Base-by-base conservation (phyloP, 2,113 vertebrate genomes). In the Macquaria australasica region DNA sequence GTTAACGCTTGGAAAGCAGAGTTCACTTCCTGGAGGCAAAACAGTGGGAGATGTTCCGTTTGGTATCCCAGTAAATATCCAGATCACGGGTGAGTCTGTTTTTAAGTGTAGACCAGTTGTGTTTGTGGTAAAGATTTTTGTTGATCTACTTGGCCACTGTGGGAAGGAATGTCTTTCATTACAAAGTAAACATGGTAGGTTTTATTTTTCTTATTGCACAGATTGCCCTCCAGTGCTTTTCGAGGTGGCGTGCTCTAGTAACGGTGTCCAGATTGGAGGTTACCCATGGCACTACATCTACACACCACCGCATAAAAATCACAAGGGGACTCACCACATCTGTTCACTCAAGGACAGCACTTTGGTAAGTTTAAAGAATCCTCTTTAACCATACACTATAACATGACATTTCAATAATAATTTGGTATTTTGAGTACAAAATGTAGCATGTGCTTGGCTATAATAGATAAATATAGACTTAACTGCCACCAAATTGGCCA, bases 211-310 rank as follows among this genome's bases (percentile, higher is more conserved):
- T 93, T 89, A 39, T 86, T 23, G 34, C 88, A 69, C 94, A 99
- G 98, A 97, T 83, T 93, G 89, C 1, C 97, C 96, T 62, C 96
- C 97, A n/a, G 92, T 97, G 82, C 95, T 99, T 81, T 99, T 99
- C 90, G 97, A 99, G 92, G 96, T 97, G 73, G 96, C 96, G 59
- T 97, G 97, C 70, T 95, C 97, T 91, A 96, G 97, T 88, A 97
- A 96, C 64, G 96, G 97, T 56, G 95, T 99, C 91, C 97, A 99
- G 94, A 97, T 99, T 63, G 98, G 98, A 92, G 97, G 98, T 79
- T 96, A 96, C 85, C 98, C 98, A 39, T 99, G 98, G 97, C 97
- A 99, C 94, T 99, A 97, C 88, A 99, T 99, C 93, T 97, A 97
- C 92, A 99, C 98, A 48, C 98, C 98, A 50, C 97, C 97, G 53